phyloP scores from a whole-genome alignment of 2,113 vertebrate species.

The Hystrix brachyura region DNA sequence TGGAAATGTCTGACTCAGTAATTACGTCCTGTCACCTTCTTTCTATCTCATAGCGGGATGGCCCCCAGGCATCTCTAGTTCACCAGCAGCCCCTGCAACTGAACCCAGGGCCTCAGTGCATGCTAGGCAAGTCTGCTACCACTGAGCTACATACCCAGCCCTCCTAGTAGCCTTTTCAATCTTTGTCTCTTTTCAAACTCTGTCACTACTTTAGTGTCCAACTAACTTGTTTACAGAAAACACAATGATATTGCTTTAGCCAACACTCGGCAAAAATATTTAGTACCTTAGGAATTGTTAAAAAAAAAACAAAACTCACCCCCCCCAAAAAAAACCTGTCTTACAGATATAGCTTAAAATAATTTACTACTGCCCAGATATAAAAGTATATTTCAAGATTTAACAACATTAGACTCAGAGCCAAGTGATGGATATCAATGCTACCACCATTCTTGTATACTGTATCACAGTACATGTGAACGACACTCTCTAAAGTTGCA shows the following conservation, averaged over 20 bases:
- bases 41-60: background rate
- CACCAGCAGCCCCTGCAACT: background rate
- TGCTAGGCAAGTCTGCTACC: background rate
- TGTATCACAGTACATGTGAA: background rate
- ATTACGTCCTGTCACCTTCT: background rate
- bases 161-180: background rate
- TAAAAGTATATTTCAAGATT: background rate
- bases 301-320: background rate
- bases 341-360: background rate
- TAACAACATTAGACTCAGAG: background rate
- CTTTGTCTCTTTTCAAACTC: slow-evolving; percentile 8
- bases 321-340: background rate
- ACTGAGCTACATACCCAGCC: background rate
- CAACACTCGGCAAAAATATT: background rate
- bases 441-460: background rate
- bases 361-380: background rate
- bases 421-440: background rate
- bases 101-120: background rate
- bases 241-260: background rate
- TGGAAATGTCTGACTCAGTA: background rate
- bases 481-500: background rate
- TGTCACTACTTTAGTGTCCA: background rate
- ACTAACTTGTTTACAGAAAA: background rate
- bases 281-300: background rate
- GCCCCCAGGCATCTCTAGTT: background rate